Conservation (phyloP, 2,888 invertebrate genomes). For the Scaptomyza tumidula region DNA sequence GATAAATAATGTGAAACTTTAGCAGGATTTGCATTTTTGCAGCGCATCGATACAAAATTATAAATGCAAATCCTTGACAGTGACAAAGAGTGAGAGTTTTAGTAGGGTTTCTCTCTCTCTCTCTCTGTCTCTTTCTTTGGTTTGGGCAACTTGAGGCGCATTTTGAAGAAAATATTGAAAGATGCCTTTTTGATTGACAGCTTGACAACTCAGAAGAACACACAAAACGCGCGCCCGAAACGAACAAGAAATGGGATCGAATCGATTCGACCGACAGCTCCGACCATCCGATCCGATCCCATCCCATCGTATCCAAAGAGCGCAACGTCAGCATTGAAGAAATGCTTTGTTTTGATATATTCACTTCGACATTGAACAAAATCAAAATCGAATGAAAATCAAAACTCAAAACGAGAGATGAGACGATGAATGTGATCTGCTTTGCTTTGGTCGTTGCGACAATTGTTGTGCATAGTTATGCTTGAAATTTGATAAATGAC, state of each 20-base stretch:
- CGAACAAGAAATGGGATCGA: conserved; percentile 43
- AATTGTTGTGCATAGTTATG: conserved; percentile 51
- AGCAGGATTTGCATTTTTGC: conserved; percentile 55
- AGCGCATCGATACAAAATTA: conserved; percentile 44
- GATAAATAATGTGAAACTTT: conserved; percentile 65
- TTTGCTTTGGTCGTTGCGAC: conserved; percentile 41
- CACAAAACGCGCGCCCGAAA: conserved; percentile 71
- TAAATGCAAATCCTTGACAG: conserved; percentile 33
- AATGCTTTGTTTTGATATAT: conserved; percentile 72
- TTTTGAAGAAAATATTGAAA: conserved; percentile 13
- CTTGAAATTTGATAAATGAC: conserved; percentile 80
- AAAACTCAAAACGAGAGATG: conserved; percentile 12
- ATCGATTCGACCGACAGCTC: conserved; percentile 38
- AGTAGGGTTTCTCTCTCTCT: neutral
- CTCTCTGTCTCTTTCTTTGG: too few species aligned
- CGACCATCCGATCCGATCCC: neutral
- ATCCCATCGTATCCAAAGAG: too few species aligned
- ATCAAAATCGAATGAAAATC: conserved; percentile 11
- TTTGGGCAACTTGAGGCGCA: conserved; percentile 48
- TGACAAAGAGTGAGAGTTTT: conserved; percentile 5
- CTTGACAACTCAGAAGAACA: conserved; percentile 59
- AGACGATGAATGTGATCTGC: conserved; percentile 66
- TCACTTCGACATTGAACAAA: conserved; percentile 3
- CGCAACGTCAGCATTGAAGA: conserved; percentile 40
- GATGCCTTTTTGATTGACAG: conserved; percentile 72